Conservation (phyloP, 2,797 vertebrate genomes). For the Microctenopoma steveboyesi region DNA sequence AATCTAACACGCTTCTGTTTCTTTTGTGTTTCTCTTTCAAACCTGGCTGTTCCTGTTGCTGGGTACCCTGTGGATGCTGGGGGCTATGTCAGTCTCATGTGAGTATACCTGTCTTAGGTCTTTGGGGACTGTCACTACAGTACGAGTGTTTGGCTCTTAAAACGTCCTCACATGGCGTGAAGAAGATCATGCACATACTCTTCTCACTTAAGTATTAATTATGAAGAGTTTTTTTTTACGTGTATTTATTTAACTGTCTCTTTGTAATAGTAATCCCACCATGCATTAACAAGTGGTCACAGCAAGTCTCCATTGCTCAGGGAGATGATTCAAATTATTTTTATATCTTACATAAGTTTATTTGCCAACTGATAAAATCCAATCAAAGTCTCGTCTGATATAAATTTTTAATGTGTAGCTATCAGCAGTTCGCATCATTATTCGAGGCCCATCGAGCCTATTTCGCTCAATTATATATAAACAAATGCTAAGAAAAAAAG, state of each 20-base stretch:
- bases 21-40: constrained; percentile 41
- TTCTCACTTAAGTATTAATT: constrained; percentile 17
- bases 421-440: constrained; percentile 43
- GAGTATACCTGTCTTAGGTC: constrained; percentile 56
- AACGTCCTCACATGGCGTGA: neutral
- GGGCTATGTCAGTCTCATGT: constrained; percentile 75
- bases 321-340: constrained; percentile 26
- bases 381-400: constrained; percentile 53
- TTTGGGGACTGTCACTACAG: neutral
- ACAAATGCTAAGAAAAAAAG: constrained; percentile 10
- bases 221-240: neutral
- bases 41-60: constrained; percentile 37
- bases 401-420: constrained; percentile 47
- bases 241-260: constrained; percentile 33
- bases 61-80: constrained; percentile 46
- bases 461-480: constrained; percentile 12
- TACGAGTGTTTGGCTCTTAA: neutral
- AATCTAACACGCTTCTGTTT: constrained; percentile 52
- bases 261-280: constrained; percentile 12
- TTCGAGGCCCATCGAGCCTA: neutral
- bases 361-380: constrained; percentile 48
- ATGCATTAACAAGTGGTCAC: constrained; percentile 12
- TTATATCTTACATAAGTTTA: constrained; percentile 30
- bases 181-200: neutral
- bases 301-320: constrained; percentile 11